Evolutionary conservation across 2,113 vertebrate genomes (phyloP), one percentile per base, ranked within the genome.

Genomic region (Nematolebias whitei): DNA sequence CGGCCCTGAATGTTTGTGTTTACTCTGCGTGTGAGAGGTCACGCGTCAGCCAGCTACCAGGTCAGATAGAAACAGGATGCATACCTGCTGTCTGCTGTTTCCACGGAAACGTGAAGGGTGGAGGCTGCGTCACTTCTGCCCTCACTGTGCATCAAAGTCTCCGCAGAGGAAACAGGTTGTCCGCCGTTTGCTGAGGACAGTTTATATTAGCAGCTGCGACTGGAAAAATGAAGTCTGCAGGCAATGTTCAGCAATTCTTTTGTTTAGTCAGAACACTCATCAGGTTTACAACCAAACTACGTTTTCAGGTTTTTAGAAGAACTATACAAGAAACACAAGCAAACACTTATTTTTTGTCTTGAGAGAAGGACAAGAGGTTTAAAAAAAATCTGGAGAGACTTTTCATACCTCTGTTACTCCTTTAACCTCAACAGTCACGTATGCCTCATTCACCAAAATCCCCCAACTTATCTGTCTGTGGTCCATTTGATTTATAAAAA

Each of bases 11-110:
- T 40, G 47, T 44, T 32, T 68, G 53, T 61, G 45, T 64, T 15
- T 55, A 3, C 29, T 62, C 71, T 68, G 48, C 44, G 12, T 54
- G 32, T 15, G 29, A 60, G 60, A 68, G 87, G 84, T 89, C 88
- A 71, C 58, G 76, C 89, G 82, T 78, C 86, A 85, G 79, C 45
- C 76, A 68, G 82, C 60, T 49, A 24, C 49, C 22, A 55, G 80
- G 82, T 85, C 85, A 65, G 10, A 68, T 57, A 64, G 71, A 84
- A 89, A 89, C 89, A 90, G 90, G 89, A 92, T 81, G 68, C 53
- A 16, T 88, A 90, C 82, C 88, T 88, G 84, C 66, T 56, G 41
- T 74, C 55, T 0, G 9, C 63, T 71, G 67, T 90, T 91, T 90
- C 85, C 86, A 88, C 74, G 78, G 83, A 89, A 89, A 86, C 51